Base-by-base conservation (phyloP, 2,113 vertebrate genomes). In the Pachypanchax playfairii region DNA sequence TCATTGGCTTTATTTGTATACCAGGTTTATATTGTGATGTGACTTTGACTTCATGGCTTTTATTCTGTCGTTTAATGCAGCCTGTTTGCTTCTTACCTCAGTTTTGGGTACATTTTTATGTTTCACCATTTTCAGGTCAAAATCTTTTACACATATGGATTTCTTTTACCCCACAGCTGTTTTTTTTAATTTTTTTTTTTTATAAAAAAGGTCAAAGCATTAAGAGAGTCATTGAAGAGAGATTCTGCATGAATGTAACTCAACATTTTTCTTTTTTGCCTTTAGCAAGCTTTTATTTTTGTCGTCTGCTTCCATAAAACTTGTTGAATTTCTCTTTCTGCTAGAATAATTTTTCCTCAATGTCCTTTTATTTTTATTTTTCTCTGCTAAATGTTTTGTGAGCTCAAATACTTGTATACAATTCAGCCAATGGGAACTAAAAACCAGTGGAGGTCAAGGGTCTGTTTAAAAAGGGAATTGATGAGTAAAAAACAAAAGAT, bases 351-450 rank as follows among this genome's bases (percentile, higher is more conserved):
- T 21, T 46, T 47, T 39, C n/a, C 3, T 53, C 38, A 54, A 36
- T 43, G 13, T 17, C 73, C 68, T 38, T 59, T 46, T 21, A 22
- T 39, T 24, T 56, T 48, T 43, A 10, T 68, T 80, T 47, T 77
- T 77, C 76, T 83, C 51, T 43, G 48, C 73, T 75, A 25, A 65
- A 51, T 43, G 48, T 67, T 11, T 44, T 25, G 62, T 60, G 33
- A 79, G 69, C 81, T n/a, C n/a, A n/a, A n/a, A n/a, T 83, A 89
- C 92, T 93, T 90, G 90, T 93, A 90, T 91, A 91, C 90, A 75
- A 86, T 83, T 90, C 91, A 91, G 90, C 92, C 91, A 87, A 82
- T 80, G 77, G 70, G 65, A 87, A 85, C 76, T 80, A 73, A 65
- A 79, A 21, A 3, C 64, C 73, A 52, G 26, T 3, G 75, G 79